Conservation (phyloP, 2,797 vertebrate species). For the Myoxocephalus aenaeus region DNA sequence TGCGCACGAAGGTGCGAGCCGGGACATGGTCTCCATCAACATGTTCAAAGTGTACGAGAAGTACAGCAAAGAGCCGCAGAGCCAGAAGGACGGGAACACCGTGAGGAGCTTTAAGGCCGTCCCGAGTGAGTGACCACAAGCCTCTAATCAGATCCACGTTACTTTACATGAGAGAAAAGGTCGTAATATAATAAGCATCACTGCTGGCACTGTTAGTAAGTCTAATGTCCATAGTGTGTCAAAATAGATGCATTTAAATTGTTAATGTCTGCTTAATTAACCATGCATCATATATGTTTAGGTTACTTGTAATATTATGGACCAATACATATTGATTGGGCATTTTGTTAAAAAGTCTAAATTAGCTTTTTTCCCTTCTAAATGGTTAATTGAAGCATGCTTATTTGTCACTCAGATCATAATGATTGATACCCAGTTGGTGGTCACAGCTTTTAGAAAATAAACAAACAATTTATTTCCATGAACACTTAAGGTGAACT, state of each 20-base stretch:
- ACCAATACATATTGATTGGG: background rate
- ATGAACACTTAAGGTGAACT: background rate
- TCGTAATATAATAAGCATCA: background rate
- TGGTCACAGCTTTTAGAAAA: background rate
- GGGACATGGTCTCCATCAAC: slow-evolving; percentile 86
- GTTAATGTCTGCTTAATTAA: background rate
- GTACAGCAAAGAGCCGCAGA: slow-evolving; percentile 86
- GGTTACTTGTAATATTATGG: background rate
- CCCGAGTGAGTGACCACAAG: slow-evolving; percentile 85
- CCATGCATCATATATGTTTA: background rate
- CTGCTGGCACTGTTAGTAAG: background rate
- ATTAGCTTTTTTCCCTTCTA: background rate
- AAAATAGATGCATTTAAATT: background rate
- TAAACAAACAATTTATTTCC: background rate
- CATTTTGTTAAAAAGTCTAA: background rate
- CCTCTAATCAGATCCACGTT: background rate
- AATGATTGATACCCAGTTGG: background rate
- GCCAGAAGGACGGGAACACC: slow-evolving; percentile 89
- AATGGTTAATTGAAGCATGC: background rate
- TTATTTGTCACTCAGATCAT: background rate
- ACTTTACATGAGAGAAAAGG: background rate
- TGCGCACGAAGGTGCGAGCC: slow-evolving; percentile 64
- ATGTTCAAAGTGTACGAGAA: slow-evolving; percentile 94
- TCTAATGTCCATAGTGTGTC: background rate
- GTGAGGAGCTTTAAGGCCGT: slow-evolving; percentile 91